Conservation (phyloP, 2,797 vertebrate species). For the Sebastes variabilis region DNA sequence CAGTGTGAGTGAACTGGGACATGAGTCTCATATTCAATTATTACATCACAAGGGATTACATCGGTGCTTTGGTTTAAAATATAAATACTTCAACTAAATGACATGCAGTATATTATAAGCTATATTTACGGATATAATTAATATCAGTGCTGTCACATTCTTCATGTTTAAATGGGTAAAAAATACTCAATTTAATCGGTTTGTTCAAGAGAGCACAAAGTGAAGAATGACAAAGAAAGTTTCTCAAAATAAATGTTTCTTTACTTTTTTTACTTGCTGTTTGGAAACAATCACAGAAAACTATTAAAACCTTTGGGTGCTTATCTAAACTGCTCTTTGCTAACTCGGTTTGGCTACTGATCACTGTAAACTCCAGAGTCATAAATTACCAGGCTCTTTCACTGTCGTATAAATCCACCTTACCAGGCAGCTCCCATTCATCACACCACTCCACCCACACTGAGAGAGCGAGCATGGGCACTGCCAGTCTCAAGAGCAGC, state of each 20-base stretch:
- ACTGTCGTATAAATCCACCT: neutral
- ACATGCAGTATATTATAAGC: neutral
- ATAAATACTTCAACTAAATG: neutral
- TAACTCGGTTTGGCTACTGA: conserved; percentile 23
- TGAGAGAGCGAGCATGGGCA: neutral
- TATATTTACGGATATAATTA: neutral
- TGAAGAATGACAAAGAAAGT: neutral
- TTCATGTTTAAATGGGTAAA: neutral
- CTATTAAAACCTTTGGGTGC: neutral
- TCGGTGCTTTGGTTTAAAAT: neutral
- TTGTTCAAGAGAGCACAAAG: neutral
- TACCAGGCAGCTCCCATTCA: conserved; percentile 6
- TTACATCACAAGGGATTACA: neutral
- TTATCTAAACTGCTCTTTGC: conserved; percentile 7
- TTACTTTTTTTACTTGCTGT: neutral
- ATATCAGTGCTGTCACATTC: neutral
- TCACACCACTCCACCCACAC: neutral
- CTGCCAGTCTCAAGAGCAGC: neutral
- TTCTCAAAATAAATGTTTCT: neutral
- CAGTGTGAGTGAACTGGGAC: neutral
- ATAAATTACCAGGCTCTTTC: neutral
- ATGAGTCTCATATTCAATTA: neutral
- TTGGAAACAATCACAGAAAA: neutral
- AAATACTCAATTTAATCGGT: neutral
- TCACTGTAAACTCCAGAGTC: neutral